These are phyloP conservation scores for Drosophila pseudotakahashii DNA, from an alignment of 2,888 invertebrate species.

Conservation along the genomic window DNA sequence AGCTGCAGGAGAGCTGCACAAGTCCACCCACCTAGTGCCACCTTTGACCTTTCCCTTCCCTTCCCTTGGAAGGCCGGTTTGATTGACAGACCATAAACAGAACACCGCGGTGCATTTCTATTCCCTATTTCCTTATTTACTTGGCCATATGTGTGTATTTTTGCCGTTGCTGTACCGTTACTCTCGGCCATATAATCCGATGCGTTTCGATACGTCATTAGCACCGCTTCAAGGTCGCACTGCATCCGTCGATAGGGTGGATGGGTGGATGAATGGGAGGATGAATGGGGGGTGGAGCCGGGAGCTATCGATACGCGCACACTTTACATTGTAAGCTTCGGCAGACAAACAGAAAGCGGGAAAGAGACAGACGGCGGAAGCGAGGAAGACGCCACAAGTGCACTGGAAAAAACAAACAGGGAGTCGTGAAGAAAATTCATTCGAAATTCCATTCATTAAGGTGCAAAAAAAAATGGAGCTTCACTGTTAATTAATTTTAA, in stretches of 20 bases:
- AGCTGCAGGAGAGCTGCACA: constrained; percentile 36
- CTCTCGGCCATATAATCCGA: constrained; percentile 27
- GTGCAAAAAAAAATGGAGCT: too few species aligned
- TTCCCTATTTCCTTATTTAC: constrained; percentile 57
- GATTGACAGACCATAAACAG: constrained; percentile 55
- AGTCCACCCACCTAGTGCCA: background rate
- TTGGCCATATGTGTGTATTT: constrained; percentile 11
- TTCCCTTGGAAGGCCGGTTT: background rate
- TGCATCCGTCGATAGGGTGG: constrained; percentile 31
- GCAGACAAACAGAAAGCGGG: background rate
- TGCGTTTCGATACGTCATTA: constrained; percentile 45
- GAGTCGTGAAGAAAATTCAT: too few species aligned
- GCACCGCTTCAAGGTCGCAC: constrained; percentile 58
- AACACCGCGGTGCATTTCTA: constrained; percentile 40
- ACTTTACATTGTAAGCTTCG: constrained; percentile 33
- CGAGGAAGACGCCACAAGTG: background rate
- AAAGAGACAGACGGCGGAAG: constrained; percentile 7
- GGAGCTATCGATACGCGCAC: constrained; percentile 38
- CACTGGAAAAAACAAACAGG: constrained; percentile 14
- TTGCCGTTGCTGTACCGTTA: constrained; percentile 42
- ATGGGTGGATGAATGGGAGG: background rate
- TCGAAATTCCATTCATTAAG: too few species aligned
- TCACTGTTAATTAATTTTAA: too few species aligned
- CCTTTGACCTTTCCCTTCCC: background rate
- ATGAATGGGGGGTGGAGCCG: background rate